Base-by-base conservation (phyloP, 2,888 invertebrate species). In the Lymantria monacha region DNA sequence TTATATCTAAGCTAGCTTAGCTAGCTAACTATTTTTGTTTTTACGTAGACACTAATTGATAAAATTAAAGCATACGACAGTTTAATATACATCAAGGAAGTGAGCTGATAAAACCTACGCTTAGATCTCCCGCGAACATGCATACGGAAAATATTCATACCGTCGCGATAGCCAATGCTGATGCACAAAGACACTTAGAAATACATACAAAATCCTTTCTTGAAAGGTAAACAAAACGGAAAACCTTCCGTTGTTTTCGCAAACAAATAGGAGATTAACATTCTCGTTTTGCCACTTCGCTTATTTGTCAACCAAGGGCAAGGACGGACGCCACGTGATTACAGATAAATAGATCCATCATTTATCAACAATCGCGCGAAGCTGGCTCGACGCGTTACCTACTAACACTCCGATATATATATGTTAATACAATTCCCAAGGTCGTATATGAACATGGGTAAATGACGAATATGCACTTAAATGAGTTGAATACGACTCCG, bases 251-350 rank as follows among this genome's bases (percentile, higher is more conserved):
- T 10, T 33, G 33, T 33, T 33, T 33, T 33, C 33, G 5, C 10
- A 33, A 33, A 33, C 33, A 33, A 63, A 59, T 67, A 67, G 59
- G 54, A 69, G 69, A 79, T 78, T 75, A 69, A 74, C 74, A 78
- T 78, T 76, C 75, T 73, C 46, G 68, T 65, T 62, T 67, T 68
- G 62, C 69, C 64, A 57, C 43, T 66, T 59, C 57, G 69, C 61
- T 63, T 56, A 63, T 67, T 64, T 68, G 71, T 70, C 72, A 71
- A 22, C 69, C 79, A 81, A 80, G 77, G 74, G 76, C 79, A 72
- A 82, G 74, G 78, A 67, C 79, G 52, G 59, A 62, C 42, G 55
- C 55, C 65, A 57, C 59, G 61, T 66, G 64, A 66, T 44, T 55
- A 37, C 9, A 53, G 57, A 65, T 58, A 62, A 15, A 62, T 58